Evolutionary conservation across 2,888 invertebrate genomes (phyloP), one percentile per base, ranked within the genome.

Genomic region (Xestobium rufovillosum): DNA sequence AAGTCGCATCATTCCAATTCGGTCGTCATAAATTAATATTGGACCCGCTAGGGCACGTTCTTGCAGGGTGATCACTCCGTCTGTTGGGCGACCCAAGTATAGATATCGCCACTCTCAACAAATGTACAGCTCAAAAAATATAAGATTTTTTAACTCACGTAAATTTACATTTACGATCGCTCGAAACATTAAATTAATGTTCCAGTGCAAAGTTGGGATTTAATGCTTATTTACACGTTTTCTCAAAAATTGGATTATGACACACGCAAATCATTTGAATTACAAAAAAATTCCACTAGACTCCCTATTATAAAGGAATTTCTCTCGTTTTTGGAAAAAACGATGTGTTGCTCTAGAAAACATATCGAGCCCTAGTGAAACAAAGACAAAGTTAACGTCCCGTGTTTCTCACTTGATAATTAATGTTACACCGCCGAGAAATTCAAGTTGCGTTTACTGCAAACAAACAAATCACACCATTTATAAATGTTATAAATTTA

Each of bases 401-500:
- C n/a, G 4, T 9, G 12, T 16, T 19, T 19, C 23, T 19, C 23
- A 19, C n/a, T 19, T 19, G 23, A n/a, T n/a, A 19, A 19, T n/a
- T n/a, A 19, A n/a, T 16, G 28, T 9, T 14, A 10, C 4, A 6
- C 14, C 28, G 3, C 28, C 15, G 15, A n/a, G 30, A 29, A 14
- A 14, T 3, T 29, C 3, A 32, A 13, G n/a, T 19, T 31, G 15
- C 10, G 12, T 31, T 4, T 32, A 17, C 12, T 32, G 32, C 3
- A 32, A 32, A 9, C 16, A 12, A 3, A 15, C 14, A 32, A 32
- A 32, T 19, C 32, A 19, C 19, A 8, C 3, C 14, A 32, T 32
- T n/a, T 32, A 32, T 19, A 32, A 32, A 32, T 32, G 32, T 32
- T 11, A 4, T 3, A 32, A 32, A 19, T 32, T 32, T 19, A 32